phyloP scores from a whole-genome alignment of 2,888 invertebrate genomes.

The Eupelmus urozonus region DNA sequence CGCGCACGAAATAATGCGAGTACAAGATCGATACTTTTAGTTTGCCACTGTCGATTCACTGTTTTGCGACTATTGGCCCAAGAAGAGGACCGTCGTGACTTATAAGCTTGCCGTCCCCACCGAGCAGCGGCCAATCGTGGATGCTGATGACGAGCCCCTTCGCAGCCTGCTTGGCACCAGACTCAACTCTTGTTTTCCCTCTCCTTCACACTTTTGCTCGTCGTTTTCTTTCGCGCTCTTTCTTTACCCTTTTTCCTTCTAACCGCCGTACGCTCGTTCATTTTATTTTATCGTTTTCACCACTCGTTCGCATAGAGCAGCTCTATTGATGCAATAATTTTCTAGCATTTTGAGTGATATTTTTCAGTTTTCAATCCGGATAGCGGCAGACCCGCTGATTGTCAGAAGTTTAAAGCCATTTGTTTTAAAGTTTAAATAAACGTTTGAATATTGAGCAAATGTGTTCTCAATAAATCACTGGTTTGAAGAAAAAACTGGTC shows the following conservation, averaged over 20 bases:
- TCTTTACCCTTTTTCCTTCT: conserved; percentile 3
- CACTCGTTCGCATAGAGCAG: too few species aligned
- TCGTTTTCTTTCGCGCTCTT: conserved; percentile 1
- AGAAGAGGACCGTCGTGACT: conserved; percentile 71
- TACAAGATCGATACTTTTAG: conserved; percentile 40
- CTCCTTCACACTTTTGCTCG: conserved; percentile 25
- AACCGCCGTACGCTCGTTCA: not conserved
- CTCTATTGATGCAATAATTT: too few species aligned
- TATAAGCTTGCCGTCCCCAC: conserved; percentile 76
- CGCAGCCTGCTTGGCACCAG: conserved; percentile 76
- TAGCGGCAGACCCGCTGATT: too few species aligned
- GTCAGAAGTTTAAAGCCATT: too few species aligned
- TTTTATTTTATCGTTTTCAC: conserved; percentile 14
- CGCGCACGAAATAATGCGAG: not conserved
- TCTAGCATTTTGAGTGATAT: too few species aligned
- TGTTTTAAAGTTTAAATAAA: too few species aligned
- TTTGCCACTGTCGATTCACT: conserved; percentile 67
- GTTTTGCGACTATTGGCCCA: conserved; percentile 75
- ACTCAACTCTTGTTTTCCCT: conserved; percentile 55
- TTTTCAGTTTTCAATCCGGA: too few species aligned
- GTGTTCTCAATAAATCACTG: too few species aligned
- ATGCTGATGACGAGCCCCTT: conserved; percentile 74
- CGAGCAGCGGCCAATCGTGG: conserved; percentile 66
- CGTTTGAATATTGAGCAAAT: too few species aligned
- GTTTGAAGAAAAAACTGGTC: too few species aligned